Base-by-base conservation (phyloP, 2,888 invertebrate genomes). In the Dicyrtoma fusca region DNA sequence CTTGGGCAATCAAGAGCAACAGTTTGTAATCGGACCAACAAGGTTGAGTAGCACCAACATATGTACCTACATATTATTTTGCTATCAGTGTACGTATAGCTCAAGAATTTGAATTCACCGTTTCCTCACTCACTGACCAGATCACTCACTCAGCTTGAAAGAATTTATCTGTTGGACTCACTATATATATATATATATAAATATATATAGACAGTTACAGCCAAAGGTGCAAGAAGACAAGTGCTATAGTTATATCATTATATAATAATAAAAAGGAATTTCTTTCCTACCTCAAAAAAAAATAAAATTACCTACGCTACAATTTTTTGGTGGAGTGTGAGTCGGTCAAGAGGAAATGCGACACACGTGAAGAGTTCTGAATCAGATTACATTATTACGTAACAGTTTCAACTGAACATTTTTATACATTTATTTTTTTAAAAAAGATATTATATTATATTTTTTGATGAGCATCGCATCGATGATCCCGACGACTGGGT, bases 71-170 rank as follows among this genome's bases (percentile, higher is more conserved):
- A n/a, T n/a, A n/a, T n/a, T n/a, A n/a, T n/a, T n/a, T n/a, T n/a
- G n/a, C 11, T 34, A 26, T 17, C 44, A 61, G 10, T 42, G n/a
- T 42, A 34, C 13, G 45, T 14, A 61, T 44, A 44, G 62, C n/a
- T 62, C 4, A 34, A 34, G 61, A 21, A 23, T 44, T 47, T 19
- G 23, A 64, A 65, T 71, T 71, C 65, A 64, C 65, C 65, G 65
- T 65, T 59, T 71, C 71, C 71, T 65, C 64, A 69, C 71, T 65
- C 64, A 69, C 69, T 69, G 69, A 72, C 72, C 72, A 63, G 72
- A 69, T 72, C 69, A 69, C 68, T 72, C 57, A 68, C 47, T 68
- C 68, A 42, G 17, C 42, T 42, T 44, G 51, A 64, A 64, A 64
- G 64, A 34, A 61, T 61, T 61, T 42, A 34, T 42, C 57, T n/a